Evolutionary conservation across 1,140 invertebrate genomes (phyloP), one percentile per base, ranked within the genome.

Genomic region (Trichogramma pretiosum): DNA sequence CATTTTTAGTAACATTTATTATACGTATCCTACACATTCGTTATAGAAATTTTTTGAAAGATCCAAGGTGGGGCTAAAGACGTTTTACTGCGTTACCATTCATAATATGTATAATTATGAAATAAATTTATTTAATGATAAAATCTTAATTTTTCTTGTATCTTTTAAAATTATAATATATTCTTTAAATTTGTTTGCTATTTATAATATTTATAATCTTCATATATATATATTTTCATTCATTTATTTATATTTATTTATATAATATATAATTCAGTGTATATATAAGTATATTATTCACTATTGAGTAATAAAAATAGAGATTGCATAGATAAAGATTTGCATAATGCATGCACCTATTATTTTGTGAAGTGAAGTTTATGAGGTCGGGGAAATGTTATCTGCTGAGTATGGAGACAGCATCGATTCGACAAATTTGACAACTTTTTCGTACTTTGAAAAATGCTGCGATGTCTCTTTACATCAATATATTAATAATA

Each of bases 301-400:
- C n/a, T 51, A 53, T 65, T 56, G 56, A 72, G 65, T 70, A 72
- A 68, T 70, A 70, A 72, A 72, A 72, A 70, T 72, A 72, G 67
- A 60, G n/a, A 69, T 70, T 68, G 67, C 66, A 68, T 67, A 65
- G 64, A 68, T 65, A 62, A 63, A 65, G 62, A 68, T 62, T 65
- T 58, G 59, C 61, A 40, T 36, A 66, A 61, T 62, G 61, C 62
- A 69, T 69, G 64, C 64, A 67, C 57, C 60, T 68, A 67, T 58
- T 52, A n/a, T n/a, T n/a, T n/a, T n/a, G n/a, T n/a, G 49, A 33
- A 50, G 35, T 45, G 28, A 14, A 22, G 10, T n/a, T n/a, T n/a
- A n/a, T n/a, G n/a, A n/a, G n/a, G n/a, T n/a, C n/a, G n/a, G n/a
- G n/a, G n/a, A n/a, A n/a, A n/a, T n/a, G n/a, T n/a, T n/a, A n/a